Conservation (phyloP, 2,113 vertebrate species). For the Phrynocephalus versicolor region DNA sequence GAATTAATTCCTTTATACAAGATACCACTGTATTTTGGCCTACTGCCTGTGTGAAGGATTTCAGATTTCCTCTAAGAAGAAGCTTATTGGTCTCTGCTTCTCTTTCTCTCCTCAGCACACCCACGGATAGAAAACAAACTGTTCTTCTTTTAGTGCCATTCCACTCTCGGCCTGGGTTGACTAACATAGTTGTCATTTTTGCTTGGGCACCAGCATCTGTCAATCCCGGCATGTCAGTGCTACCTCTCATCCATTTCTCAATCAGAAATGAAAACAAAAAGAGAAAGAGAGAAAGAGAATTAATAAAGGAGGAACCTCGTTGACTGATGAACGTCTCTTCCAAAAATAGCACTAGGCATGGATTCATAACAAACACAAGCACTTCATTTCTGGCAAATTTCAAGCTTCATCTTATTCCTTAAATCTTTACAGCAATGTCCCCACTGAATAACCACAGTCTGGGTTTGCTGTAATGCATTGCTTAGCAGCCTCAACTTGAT, state of each 20-base stretch:
- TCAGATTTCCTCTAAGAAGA: background rate
- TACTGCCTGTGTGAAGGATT: background rate
- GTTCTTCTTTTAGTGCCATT: background rate
- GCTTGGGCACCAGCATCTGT: conserved; percentile 39
- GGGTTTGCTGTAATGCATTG: conserved; percentile 52
- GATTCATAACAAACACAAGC: conserved; percentile 59
- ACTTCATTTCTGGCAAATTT: conserved; percentile 48
- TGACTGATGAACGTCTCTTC: conserved; percentile 61
- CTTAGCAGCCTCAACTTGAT: conserved; percentile 66
- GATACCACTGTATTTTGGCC: too few relatives aligned
- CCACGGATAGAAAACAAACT: background rate
- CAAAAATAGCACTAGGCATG: conserved; percentile 38
- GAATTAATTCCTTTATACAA: too few relatives aligned
- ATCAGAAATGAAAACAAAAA: conserved; percentile 52
- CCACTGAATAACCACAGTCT: conserved; percentile 63
- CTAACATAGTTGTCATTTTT: conserved; percentile 14
- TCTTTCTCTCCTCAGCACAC: background rate
- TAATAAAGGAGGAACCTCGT: conserved; percentile 44
- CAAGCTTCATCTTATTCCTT: conserved; percentile 56
- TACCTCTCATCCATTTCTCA: conserved; percentile 51
- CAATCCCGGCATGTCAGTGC: conserved; percentile 62
- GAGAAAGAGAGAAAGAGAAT: conserved; percentile 37
- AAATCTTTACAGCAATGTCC: conserved; percentile 48
- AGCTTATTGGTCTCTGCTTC: background rate
- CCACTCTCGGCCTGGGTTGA: conserved; percentile 33